A percentile compares a stretch with the other conserved stretches of the same genome.
Evolutionary conservation across 1,140 invertebrate species (phyloP).

Genomic region (Teleogryllus occipitalis): DNA sequence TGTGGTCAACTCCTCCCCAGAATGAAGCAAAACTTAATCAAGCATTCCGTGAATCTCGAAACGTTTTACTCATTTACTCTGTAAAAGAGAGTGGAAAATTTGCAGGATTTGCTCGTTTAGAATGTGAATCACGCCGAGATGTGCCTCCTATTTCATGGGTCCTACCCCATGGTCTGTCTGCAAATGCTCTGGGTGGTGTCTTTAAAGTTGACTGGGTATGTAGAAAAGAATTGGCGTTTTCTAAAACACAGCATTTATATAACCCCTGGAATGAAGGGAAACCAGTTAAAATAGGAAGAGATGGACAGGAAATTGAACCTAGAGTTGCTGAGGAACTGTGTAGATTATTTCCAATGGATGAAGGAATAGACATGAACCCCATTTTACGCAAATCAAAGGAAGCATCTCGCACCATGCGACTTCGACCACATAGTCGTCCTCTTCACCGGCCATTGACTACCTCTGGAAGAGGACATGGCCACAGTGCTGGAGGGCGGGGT

Average conservation of each 20-base stretch:
- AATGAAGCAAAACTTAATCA: constrained; percentile 95
- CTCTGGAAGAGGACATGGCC: constrained; percentile 34
- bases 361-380: constrained; percentile 83
- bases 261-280: constrained; percentile 99
- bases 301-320: constrained; percentile 96
- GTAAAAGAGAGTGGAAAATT: constrained; percentile 95
- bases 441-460: constrained; percentile 24
- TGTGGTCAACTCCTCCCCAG: constrained; percentile 95
- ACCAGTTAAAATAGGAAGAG: constrained; percentile 95
- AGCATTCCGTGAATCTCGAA: constrained; percentile 83
- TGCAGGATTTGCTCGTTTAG: constrained; percentile 83
- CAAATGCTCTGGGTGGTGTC: constrained; percentile 87
- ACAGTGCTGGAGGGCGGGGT: constrained; percentile 35
- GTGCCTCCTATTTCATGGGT: constrained; percentile 89
- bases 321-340: constrained; percentile 90
- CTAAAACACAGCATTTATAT: constrained; percentile 83
- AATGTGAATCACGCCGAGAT: constrained; percentile 80
- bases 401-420: constrained; percentile 49
- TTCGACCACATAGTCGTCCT: constrained; percentile 28
- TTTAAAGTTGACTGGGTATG: constrained; percentile 97
- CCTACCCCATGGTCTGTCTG: constrained; percentile 85
- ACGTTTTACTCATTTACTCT: constrained; percentile 93
- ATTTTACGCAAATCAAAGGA: constrained; percentile 85
- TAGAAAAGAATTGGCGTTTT: constrained; percentile 87
- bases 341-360: constrained; percentile 87